Percentiles rank a stretch among this genome's conserved stretches.
phyloP scores from a whole-genome alignment of 2,888 invertebrate genomes.

The Diaprepes abbreviatus region DNA sequence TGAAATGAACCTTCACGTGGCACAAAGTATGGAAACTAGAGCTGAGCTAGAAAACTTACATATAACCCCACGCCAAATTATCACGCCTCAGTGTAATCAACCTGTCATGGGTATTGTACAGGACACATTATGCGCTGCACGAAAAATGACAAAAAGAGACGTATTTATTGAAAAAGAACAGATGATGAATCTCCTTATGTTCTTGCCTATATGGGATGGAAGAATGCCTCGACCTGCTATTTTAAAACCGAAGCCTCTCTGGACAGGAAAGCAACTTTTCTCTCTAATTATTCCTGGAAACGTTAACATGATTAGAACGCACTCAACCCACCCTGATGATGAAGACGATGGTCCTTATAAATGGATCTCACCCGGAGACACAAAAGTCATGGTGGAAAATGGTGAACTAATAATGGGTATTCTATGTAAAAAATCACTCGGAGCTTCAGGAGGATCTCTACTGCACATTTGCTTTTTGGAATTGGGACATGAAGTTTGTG shows the following conservation, averaged over 20 bases:
- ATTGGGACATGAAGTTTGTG: constrained; percentile 94
- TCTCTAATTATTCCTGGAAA: constrained; percentile 98
- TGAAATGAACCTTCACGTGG: constrained; percentile 99
- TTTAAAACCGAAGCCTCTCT: constrained; percentile 94
- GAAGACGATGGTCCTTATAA: constrained; percentile 99
- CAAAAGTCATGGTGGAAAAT: constrained; percentile 94
- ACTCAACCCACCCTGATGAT: constrained; percentile 99
- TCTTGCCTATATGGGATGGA: constrained; percentile 98
- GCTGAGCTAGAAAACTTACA: constrained; percentile 98
- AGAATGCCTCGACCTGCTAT: constrained; percentile 99
- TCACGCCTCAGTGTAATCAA: constrained; percentile 99
- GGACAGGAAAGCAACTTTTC: constrained; percentile 98
- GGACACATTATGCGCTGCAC: constrained; percentile 96
- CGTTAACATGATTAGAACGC: constrained; percentile 97
- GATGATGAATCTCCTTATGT: constrained; percentile 99
- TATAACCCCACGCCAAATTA: constrained; percentile 97
- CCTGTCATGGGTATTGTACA: constrained; percentile 98
- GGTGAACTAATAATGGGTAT: constrained; percentile 98
- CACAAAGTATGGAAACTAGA: constrained; percentile 98
- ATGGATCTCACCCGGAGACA: constrained; percentile 99
- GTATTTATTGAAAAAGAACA: constrained; percentile 98
- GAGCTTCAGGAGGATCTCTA: constrained; percentile 89
- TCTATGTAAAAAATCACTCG: constrained; percentile 97
- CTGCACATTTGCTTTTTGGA: constrained; percentile 98
- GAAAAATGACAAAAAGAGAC: constrained; percentile 99